phyloP scores from a whole-genome alignment of 53 echinoderm and acorn worm genomes.

The Antedon mediterranea region DNA sequence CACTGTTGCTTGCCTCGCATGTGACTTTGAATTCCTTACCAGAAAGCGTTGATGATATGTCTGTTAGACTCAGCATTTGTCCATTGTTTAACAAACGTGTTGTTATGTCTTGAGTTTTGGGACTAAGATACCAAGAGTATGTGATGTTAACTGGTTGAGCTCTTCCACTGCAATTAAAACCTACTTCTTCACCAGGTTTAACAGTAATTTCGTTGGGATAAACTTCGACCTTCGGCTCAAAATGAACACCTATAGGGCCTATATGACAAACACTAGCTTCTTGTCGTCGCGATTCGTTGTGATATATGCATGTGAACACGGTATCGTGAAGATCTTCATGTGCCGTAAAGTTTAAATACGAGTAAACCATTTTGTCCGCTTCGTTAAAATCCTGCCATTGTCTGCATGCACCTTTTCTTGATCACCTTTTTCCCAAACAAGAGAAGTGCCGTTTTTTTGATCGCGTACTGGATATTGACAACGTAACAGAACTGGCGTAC shows the following conservation, averaged over 20 bases:
- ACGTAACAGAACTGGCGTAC: background rate
- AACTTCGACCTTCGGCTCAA: background rate
- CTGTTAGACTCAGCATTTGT: background rate
- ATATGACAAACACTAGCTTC: background rate
- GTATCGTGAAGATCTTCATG: background rate
- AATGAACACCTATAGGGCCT: background rate
- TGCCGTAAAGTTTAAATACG: background rate
- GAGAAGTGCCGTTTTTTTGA: background rate
- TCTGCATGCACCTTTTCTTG: background rate
- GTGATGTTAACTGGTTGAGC: background rate
- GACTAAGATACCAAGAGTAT: background rate
- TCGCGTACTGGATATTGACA: background rate
- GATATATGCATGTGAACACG: background rate
- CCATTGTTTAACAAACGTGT: background rate
- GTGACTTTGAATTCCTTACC: background rate
- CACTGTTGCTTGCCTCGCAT: background rate
- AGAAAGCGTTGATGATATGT: background rate
- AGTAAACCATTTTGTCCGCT: background rate
- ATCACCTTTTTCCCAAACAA: background rate
- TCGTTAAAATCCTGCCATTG: background rate
- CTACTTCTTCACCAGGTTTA: background rate
- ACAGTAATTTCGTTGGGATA: background rate
- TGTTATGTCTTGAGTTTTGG: background rate
- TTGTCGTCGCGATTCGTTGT: background rate
- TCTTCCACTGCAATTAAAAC: background rate